Conservation (phyloP, 2,113 vertebrate genomes). For the Pycnonotus jocosus region DNA sequence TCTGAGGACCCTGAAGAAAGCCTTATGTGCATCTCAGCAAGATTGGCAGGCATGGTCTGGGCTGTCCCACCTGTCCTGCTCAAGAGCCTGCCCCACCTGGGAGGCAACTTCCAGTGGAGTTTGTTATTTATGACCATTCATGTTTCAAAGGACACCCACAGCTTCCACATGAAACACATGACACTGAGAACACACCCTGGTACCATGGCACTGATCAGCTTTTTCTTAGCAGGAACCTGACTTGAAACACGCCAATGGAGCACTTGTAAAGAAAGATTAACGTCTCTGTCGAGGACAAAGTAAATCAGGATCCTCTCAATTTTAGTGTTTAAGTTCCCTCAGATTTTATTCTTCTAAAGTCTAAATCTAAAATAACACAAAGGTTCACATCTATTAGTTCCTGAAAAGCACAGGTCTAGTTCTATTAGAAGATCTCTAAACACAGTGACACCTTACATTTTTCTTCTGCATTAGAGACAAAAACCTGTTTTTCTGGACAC, state of each 20-base stretch:
- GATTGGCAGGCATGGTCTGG: rapidly evolving
- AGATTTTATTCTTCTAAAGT: neutral
- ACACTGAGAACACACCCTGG: neutral
- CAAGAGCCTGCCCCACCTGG: neutral
- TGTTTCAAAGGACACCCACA: neutral
- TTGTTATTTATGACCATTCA: neutral
- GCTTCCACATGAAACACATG: neutral
- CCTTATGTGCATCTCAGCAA: neutral
- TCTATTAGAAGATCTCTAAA: neutral
- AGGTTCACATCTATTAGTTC: neutral
- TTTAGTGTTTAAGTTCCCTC: neutral
- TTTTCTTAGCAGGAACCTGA: neutral
- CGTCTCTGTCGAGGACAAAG: neutral
- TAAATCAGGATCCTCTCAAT: neutral
- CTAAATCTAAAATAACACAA: neutral
- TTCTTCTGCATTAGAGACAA: neutral
- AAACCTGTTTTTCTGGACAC: neutral
- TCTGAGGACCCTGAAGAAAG: neutral
- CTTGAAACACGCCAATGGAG: neutral
- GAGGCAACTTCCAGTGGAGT: neutral
- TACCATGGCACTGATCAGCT: rapidly evolving
- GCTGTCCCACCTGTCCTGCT: neutral
- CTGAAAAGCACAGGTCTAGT: neutral
- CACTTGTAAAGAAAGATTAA: neutral
- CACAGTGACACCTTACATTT: neutral